phyloP scores from a whole-genome alignment of 2,797 vertebrate genomes.

The Numenius phaeopus region DNA sequence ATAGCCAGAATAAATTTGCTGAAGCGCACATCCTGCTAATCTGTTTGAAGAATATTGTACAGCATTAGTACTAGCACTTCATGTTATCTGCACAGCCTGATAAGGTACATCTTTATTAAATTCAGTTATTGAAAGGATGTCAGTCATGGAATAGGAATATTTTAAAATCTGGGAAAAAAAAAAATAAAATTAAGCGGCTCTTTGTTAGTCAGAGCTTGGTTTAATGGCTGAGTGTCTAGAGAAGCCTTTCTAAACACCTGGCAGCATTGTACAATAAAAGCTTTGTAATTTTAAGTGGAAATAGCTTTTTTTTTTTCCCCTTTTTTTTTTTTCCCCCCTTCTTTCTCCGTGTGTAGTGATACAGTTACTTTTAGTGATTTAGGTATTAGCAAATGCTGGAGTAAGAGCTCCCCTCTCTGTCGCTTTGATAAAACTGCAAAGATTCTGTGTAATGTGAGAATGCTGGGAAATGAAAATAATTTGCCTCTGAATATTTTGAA shows the following conservation, averaged over 20 bases:
- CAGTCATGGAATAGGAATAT: conserved; percentile 90
- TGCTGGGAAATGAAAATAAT: conserved; percentile 34
- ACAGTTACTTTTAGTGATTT: conserved; percentile 57
- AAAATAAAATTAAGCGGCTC: conserved; percentile 85
- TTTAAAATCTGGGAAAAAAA: conserved; percentile 82
- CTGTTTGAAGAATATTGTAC: conserved; percentile 91
- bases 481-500: neutral
- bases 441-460: neutral
- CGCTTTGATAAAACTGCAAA: conserved; percentile 81
- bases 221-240: conserved; percentile 83
- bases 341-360: conserved; percentile 73
- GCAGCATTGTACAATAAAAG: conserved; percentile 81
- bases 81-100: conserved; percentile 92
- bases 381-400: conserved; percentile 77
- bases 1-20: conserved; percentile 89
- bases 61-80: conserved; percentile 92
- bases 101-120: conserved; percentile 99
- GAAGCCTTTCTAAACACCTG: conserved; percentile 84
- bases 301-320: conserved; percentile 87
- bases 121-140: conserved; percentile 90
- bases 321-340: conserved; percentile 29
- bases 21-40: conserved; percentile 87
- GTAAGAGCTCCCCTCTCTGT: conserved; percentile 98
- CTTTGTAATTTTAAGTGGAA: conserved; percentile 91
- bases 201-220: conserved; percentile 83